phyloP scores from a whole-genome alignment of 2,113 vertebrate species.

The Megaceryle maxima region DNA sequence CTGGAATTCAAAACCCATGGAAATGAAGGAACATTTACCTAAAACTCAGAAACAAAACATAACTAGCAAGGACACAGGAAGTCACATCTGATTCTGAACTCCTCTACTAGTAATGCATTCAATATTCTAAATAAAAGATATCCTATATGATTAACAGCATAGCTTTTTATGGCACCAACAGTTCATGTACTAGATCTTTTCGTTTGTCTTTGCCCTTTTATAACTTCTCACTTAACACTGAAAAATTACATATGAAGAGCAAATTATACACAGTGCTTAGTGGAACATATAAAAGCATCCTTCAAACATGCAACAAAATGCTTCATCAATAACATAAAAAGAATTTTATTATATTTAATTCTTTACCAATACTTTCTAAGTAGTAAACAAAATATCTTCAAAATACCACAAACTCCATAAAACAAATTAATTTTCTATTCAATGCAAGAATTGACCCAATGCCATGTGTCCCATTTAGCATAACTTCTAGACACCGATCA shows the following conservation, averaged over 20 bases:
- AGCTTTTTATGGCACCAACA: not conserved
- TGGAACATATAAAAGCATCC: not conserved
- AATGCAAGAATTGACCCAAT: constrained; percentile 43
- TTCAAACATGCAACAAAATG: not conserved
- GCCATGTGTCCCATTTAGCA: constrained; percentile 33
- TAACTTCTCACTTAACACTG: not conserved
- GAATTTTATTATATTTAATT: constrained; percentile 27
- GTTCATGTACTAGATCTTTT: not conserved
- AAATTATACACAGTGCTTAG: not conserved
- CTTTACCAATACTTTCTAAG: constrained; percentile 42
- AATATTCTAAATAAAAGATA: not conserved
- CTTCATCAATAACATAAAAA: constrained; percentile 18
- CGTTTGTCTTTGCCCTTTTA: not conserved
- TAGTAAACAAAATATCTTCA: constrained; percentile 38
- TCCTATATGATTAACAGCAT: not conserved
- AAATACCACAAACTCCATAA: constrained; percentile 39
- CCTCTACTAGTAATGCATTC: not conserved
- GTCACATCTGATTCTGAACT: not conserved
- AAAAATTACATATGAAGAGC: not conserved
- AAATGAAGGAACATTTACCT: not conserved
- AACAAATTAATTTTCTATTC: constrained; percentile 62
- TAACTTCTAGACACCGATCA: constrained; percentile 36
- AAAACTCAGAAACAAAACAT: not conserved
- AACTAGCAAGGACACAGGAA: not conserved
- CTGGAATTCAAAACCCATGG: not conserved